Percentiles rank a stretch among this genome's conserved stretches.
phyloP scores from a whole-genome alignment of 2,888 invertebrate genomes.

The Brenthis hecate region DNA sequence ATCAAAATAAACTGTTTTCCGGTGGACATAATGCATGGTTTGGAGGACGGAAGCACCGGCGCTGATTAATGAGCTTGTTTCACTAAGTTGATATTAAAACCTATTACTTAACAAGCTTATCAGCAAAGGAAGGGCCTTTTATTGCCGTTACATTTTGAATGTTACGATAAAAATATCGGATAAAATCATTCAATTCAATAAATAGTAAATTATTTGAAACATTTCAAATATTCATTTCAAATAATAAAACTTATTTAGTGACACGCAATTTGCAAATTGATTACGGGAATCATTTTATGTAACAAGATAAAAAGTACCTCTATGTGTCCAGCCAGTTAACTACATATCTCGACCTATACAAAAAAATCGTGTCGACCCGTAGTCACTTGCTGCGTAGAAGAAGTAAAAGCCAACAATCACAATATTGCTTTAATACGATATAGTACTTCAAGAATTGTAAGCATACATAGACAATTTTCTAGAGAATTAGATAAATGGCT shows the following conservation, averaged over 20 bases:
- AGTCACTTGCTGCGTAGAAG: too few relatives aligned
- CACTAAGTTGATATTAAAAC: slow-evolving; percentile 73
- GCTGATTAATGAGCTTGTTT: slow-evolving; percentile 73
- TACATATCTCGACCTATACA: too few relatives aligned
- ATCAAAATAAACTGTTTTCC: slow-evolving; percentile 76
- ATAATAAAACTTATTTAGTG: background rate
- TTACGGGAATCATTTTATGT: background rate
- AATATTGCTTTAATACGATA: background rate
- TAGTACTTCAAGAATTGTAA: background rate
- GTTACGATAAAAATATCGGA: too few relatives aligned
- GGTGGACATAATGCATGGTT: slow-evolving; percentile 55
- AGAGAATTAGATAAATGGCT: slow-evolving; percentile 15
- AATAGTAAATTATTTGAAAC: too few relatives aligned
- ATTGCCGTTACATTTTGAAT: slow-evolving; percentile 56
- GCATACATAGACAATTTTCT: slow-evolving; percentile 8
- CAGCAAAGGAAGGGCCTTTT: slow-evolving; percentile 60
- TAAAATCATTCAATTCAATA: too few relatives aligned
- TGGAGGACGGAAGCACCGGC: slow-evolving; percentile 60
- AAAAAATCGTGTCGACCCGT: too few relatives aligned
- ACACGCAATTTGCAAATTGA: too few relatives aligned
- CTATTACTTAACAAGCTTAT: slow-evolving; percentile 72
- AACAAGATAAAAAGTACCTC: background rate
- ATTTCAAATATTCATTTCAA: too few relatives aligned
- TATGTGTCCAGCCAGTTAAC: too few relatives aligned
- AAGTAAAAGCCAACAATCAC: too few relatives aligned